Evolutionary conservation across 92 coral and sea anemone species (phyloP), one percentile per base, ranked within the genome.

Genomic region (Heteractis magnifica): DNA sequence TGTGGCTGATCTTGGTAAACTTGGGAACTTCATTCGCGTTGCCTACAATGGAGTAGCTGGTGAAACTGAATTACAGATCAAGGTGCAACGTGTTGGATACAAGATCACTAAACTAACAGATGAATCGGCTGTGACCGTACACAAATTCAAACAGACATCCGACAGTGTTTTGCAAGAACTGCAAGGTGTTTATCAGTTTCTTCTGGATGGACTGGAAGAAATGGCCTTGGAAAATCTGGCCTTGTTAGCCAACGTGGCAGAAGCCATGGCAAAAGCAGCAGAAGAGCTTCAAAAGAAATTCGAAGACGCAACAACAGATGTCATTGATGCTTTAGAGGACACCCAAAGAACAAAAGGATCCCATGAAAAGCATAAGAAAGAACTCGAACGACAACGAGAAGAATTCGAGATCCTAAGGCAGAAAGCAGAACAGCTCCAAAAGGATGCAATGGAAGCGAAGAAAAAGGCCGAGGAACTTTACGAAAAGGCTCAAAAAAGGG

Each of bases 31-130:
- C 26, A 83, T 87, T 81, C 93, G 93, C 16, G 85, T 90, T 8
- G 93, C 93, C 14, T 87, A 90, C 93, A 87, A 90, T 44, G 93
- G 93, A 16, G 93, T 87, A 52, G 92, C 91, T 48, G 92, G 90
- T 19, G 6, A 75, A 65, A 89, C 90, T 19, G 87, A 89, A 51
- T 16, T 87, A 12, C 91, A 90, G 85, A 90, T 90, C 49, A 78
- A 90, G 73, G 91, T 90, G 26, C 93, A 90, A 78, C 13, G 79
- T 49, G 86, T 90, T 56, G 93, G 93, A 65, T 90, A 90, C 85
- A 87, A 83, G 85, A 80, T 90, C 10, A 87, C 93, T 21, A 90
- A 90, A 48, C 88, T 90, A 76, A 88, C 91, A 73, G 93, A 90
- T 81, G 83, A 87, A 77, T 90, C 93, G 51, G 93, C 93, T 50